Conservation (phyloP, 2,888 invertebrate genomes). For the Belgica antarctica region DNA sequence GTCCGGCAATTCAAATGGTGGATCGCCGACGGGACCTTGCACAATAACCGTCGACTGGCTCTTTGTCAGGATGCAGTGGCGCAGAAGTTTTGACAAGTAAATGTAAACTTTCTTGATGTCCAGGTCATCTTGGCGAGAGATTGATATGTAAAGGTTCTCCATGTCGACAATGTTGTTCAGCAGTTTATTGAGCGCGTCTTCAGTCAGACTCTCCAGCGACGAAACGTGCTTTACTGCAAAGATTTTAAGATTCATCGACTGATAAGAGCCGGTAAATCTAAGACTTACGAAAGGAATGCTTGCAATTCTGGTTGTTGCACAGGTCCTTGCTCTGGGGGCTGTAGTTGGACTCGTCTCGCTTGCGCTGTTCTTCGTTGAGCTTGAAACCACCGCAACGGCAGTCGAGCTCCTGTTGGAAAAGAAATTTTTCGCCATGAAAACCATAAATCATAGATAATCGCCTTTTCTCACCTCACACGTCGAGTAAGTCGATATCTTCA, state of each 20-base stretch:
- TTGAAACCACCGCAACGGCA: constrained; percentile 35
- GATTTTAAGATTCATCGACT: constrained; percentile 6
- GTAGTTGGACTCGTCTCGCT: constrained; percentile 26
- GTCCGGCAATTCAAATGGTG: constrained; percentile 90
- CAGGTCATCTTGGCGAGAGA: constrained; percentile 85
- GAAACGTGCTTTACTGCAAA: constrained; percentile 72
- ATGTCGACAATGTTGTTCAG: constrained; percentile 91
- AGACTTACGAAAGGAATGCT: constrained; percentile 33
- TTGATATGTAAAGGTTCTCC: constrained; percentile 89
- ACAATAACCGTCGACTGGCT: constrained; percentile 17
- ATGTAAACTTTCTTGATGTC: constrained; percentile 82
- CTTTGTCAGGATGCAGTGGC: constrained; percentile 23
- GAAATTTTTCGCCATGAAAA: too few species aligned
- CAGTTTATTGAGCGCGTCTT: constrained; percentile 81
- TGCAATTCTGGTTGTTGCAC: constrained; percentile 27
- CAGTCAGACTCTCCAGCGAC: constrained; percentile 72
- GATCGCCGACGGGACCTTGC: constrained; percentile 77
- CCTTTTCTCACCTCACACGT: neutral
- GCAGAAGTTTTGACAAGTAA: constrained; percentile 35
- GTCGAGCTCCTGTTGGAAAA: constrained; percentile 18
- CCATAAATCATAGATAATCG: too few species aligned
- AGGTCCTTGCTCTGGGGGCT: constrained; percentile 20
- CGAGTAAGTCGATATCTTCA: constrained; percentile 30
- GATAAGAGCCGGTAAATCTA: too few species aligned
- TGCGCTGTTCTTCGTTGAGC: constrained; percentile 21